phyloP scores from a whole-genome alignment of 2,888 invertebrate genomes.

The Halictus ligatus region DNA sequence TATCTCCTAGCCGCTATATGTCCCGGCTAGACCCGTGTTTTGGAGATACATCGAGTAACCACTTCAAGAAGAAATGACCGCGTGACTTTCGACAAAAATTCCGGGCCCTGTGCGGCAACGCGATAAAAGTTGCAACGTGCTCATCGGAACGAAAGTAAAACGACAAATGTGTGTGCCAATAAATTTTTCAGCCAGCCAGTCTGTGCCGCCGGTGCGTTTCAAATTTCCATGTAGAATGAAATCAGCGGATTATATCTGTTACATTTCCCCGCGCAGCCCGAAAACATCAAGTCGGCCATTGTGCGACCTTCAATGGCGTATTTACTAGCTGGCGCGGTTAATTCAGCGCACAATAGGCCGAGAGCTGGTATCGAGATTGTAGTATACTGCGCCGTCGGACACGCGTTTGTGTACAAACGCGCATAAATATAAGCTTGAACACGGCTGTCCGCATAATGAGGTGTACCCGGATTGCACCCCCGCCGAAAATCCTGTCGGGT shows the following conservation, averaged over 20 bases:
- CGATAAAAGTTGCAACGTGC: background rate
- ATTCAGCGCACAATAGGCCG: constrained; percentile 1
- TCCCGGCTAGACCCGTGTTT: no score
- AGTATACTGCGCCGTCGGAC: background rate
- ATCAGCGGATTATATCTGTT: background rate
- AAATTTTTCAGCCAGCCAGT: background rate
- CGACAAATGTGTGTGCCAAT: background rate
- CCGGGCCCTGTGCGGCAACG: background rate
- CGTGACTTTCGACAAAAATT: no score
- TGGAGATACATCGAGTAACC: no score
- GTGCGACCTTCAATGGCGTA: constrained; percentile 16
- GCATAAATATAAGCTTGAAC: constrained; percentile 34
- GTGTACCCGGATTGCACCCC: background rate
- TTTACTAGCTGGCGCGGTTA: constrained; percentile 20
- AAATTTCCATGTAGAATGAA: background rate
- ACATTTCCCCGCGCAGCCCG: constrained; percentile 8
- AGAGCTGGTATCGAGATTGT: constrained; percentile 17
- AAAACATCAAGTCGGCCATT: constrained; percentile 20
- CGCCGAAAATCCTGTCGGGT: background rate
- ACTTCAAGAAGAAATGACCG: no score
- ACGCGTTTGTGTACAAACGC: constrained; percentile 23
- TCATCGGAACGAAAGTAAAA: background rate
- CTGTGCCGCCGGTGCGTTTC: background rate
- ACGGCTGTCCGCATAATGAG: constrained; percentile 21
- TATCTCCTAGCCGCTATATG: no score